Base-by-base conservation (phyloP, 2,113 vertebrate genomes). In the Callionymus lyra region DNA sequence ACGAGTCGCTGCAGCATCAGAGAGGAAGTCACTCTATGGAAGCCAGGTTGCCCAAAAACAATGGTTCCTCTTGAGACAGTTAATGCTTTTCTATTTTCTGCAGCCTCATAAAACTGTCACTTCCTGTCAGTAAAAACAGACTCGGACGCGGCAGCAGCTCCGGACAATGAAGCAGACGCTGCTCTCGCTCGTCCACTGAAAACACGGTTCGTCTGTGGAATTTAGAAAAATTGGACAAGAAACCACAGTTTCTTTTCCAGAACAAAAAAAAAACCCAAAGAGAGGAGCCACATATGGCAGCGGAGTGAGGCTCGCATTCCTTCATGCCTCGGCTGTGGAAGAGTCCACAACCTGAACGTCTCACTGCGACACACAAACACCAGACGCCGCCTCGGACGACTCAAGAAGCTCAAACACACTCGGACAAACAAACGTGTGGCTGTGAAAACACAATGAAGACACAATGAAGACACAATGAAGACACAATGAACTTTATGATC, bases 401-500 rank as follows among this genome's bases (percentile, higher is more conserved):
- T 51, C 35, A 14, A 52, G 36, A 48, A 54, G 38, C 46, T n/a
- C 34, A 9, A 1, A n/a, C n/a, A n/a, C 38, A 55, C 48, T 69
- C 62, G 70, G 66, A 82, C 65, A 72, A 63, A 72, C 65, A 60
- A 56, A 64, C 57, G 64, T 47, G 21, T 27, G n/a, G n/a, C n/a
- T n/a, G n/a, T n/a, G n/a, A n/a, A n/a, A n/a, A n/a, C n/a, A n/a
- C n/a, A n/a, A n/a, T n/a, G n/a, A n/a, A n/a, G n/a, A n/a, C n/a
- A n/a, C n/a, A n/a, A n/a, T n/a, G n/a, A n/a, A n/a, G n/a, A n/a
- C n/a, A n/a, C n/a, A n/a, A n/a, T n/a, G n/a, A n/a, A n/a, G 21
- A 27, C 21, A 27, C 4, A 27, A 27, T 27, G 8, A 27, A 27
- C 21, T 27, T 27, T 27, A 27, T 27, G 21, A 27, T 27, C 21